Conservation (phyloP, 2,888 invertebrate genomes). For the Cerastis leucographa region DNA sequence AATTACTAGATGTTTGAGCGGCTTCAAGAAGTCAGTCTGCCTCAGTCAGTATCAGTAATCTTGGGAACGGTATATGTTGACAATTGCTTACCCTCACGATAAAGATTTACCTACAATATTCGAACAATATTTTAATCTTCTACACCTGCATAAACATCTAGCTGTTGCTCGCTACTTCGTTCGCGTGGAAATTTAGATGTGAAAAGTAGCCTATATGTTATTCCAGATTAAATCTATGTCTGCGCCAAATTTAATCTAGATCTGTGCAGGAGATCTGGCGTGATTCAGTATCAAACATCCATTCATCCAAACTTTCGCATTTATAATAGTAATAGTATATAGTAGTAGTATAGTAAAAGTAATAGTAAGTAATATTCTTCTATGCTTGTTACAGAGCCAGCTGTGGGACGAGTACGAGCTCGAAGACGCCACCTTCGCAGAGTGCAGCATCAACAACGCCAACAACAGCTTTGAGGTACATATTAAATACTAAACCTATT, state of each 20-base stretch:
- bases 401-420: slow-evolving; percentile 97
- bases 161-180: too few species aligned
- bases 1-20: neutral
- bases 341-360: too few species aligned
- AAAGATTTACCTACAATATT: too few species aligned
- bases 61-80: neutral
- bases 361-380: neutral
- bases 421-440: slow-evolving; percentile 95
- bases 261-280: neutral
- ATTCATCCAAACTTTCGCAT: neutral
- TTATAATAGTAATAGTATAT: too few species aligned
- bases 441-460: slow-evolving; percentile 96
- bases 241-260: neutral
- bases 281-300: neutral
- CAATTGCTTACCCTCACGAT: neutral
- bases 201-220: too few species aligned
- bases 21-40: neutral
- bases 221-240: neutral
- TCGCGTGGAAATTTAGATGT: too few species aligned
- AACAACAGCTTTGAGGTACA: slow-evolving; percentile 97
- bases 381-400: slow-evolving; percentile 93
- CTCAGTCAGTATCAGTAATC: neutral
- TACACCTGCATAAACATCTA: neutral
- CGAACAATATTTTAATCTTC: neutral
- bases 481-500: neutral